These are phyloP conservation scores for Drosophila austrosaltans DNA, from an alignment of 2,888 invertebrate genomes.

Conservation along the genomic window DNA sequence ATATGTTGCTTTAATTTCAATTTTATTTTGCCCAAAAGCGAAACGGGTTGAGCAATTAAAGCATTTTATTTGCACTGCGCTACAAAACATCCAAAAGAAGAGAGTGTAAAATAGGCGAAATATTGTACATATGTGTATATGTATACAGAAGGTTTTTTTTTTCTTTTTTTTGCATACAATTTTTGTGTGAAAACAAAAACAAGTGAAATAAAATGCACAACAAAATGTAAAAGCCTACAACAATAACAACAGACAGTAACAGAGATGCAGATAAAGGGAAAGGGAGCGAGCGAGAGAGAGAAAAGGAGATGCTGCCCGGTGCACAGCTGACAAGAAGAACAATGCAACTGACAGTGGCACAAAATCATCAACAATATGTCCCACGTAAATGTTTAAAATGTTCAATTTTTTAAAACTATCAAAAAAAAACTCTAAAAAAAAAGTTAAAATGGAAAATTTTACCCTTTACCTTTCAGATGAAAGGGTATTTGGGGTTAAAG, in stretches of 20 bases:
- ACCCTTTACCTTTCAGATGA: too few species aligned
- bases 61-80: conserved; percentile 36
- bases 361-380: too few species aligned
- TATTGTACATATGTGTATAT: not conserved
- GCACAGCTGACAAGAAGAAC: not conserved
- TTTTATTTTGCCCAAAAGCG: conserved; percentile 10
- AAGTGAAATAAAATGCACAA: conserved; percentile 33
- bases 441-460: too few species aligned
- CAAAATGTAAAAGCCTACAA: conserved; percentile 13
- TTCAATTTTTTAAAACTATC: too few species aligned
- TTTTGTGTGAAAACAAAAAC: conserved; percentile 1
- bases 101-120: not conserved
- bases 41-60: conserved; percentile 43
- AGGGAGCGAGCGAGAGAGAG: not conserved
- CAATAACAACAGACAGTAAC: not conserved
- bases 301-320: not conserved
- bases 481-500: too few species aligned
- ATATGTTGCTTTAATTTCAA: conserved; percentile 47
- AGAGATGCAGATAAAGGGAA: not conserved
- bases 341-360: not conserved
- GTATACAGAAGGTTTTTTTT: not conserved
- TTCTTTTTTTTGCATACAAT: not conserved
- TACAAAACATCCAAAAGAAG: conserved; percentile 13
- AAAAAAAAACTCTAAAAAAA: too few species aligned
- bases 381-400: too few species aligned